phyloP scores from a whole-genome alignment of 2,113 vertebrate genomes.

The Cryptomyrus ogoouensis region DNA sequence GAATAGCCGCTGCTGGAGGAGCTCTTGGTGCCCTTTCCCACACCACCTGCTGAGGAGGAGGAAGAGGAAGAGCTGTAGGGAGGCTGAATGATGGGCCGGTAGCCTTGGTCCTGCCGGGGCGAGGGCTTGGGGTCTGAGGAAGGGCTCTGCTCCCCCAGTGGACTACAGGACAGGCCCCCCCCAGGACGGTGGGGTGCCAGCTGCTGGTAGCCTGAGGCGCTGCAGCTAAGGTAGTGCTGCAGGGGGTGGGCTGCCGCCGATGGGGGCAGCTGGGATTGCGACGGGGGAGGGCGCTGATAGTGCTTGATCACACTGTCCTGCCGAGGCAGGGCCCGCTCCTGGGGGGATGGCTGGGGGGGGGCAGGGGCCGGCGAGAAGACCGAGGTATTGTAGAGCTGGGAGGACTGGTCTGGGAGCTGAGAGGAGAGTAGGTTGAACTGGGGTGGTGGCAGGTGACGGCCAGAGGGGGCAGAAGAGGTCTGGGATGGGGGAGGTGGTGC shows the following conservation, averaged over 20 bases:
- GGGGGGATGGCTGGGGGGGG: conserved; percentile 51
- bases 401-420: conserved; percentile 65
- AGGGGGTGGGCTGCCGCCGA: conserved; percentile 61
- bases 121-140: conserved; percentile 56
- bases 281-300: conserved; percentile 71
- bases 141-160: conserved; percentile 68
- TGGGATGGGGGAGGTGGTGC: conserved; percentile 48
- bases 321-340: conserved; percentile 66
- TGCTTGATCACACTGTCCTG: conserved; percentile 91
- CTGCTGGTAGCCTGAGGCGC: conserved; percentile 72
- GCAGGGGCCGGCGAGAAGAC: conserved; percentile 68
- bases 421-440: conserved; percentile 84
- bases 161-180: conserved; percentile 70
- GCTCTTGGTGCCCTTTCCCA: conserved; percentile 47
- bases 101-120: conserved; percentile 56
- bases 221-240: conserved; percentile 79
- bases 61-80: conserved; percentile 56
- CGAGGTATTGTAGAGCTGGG: conserved; percentile 75
- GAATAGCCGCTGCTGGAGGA: conserved; percentile 58
- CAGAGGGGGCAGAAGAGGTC: conserved; percentile 56
- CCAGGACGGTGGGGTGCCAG: conserved; percentile 58
- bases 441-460: conserved; percentile 64
- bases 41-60: conserved; percentile 35
- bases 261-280: conserved; percentile 60
- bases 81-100: conserved; percentile 74